Evolutionary conservation across 2,797 vertebrate genomes (phyloP), one percentile per base, ranked within the genome.

Genomic region (Gadopsis marmoratus): DNA sequence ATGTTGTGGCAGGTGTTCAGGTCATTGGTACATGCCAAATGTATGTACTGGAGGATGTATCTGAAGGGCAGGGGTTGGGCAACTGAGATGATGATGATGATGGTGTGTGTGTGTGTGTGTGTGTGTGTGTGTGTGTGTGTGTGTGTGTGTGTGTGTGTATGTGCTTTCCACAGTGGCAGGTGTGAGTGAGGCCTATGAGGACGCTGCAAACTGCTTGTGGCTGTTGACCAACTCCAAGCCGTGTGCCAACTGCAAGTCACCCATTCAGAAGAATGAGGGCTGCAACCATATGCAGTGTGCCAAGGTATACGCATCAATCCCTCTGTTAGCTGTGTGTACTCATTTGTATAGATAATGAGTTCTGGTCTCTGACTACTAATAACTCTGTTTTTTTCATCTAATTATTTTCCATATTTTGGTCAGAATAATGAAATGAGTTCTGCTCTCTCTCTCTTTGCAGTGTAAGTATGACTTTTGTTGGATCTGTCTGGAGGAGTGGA

Each of bases 281-380:
- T 99, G 98, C 95, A 99, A 99, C 93, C 98, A 99, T 89, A 99
- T 99, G 98, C 98, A 99, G 85, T 99, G 98, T 96, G 98, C 97
- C 91, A 94, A 94, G 88, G 94, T 94, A 77, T 17, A 73, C 60
- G 65, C 39, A 63, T 29, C 21, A 37, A 70, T 72, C 31, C 80
- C 48, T 65, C 23, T 43, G 48, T 72, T 64, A 53, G 69, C 59
- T 39, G 23, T 26, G 35, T 80, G 29, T 74, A 39, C 66, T 64
- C 6, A 29, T 65, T 56, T 62, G 1, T 65, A 35, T 9, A 35
- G 2, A 50, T 26, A 39, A 53, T 53, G 29, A 41, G 2, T n/a
- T 69, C 33, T 53, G 7, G 17, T 70, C 41, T 35, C 31, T 47
- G 51, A 41, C 11, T 56, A 21, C 56, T 31, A 51, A 48, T 58